Evolutionary conservation across 2,888 invertebrate genomes (phyloP), one percentile per base, ranked within the genome.

Genomic region (Vesta saturnalis): DNA sequence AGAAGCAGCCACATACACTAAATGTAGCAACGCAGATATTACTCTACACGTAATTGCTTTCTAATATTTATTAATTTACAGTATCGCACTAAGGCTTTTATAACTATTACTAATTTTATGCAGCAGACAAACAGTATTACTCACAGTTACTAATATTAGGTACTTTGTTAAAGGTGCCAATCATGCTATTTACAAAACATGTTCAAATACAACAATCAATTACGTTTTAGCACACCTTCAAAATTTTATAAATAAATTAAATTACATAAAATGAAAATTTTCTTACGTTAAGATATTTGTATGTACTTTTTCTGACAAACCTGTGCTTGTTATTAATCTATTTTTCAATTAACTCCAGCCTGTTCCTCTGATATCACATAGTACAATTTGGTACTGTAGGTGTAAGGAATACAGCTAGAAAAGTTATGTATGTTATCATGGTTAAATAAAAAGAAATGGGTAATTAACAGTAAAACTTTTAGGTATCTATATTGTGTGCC

Each of bases 1-100:
- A 82, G 83, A 83, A 77, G 80, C 83, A 79, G 80, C 81, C 80
- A 81, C 82, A 81, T 81, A 80, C 82, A 82, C 82, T 82, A 83
- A 82, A 81, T 82, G 82, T 83, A 83, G 82, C 81, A 82, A 79
- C 81, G 81, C 82, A 81, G 82, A 81, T 77, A 80, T 82, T 81
- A 80, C 75, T 43, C 81, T 79, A 80, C 82, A 82, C 82, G 80
- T 83, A 83, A 81, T 79, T 79, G 81, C 81, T 82, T 82, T 74
- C 76, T 79, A 80, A 76, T 74, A 66, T 69, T 74, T 71, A 72
- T 70, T 72, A 73, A 71, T 70, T 74, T 77, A 74, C 77, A 79
- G 77, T 77, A 77, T 76, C 75, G 73, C 72, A 74, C 62, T 16
- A 21, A 60, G 21, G 67, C 67, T 67, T 67, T 22, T 66, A 71